A percentile compares a stretch with the other conserved stretches of the same genome.
These are phyloP conservation scores for Tineola bisselliella DNA, from an alignment of 2,888 invertebrate species.

Conservation along the genomic window DNA sequence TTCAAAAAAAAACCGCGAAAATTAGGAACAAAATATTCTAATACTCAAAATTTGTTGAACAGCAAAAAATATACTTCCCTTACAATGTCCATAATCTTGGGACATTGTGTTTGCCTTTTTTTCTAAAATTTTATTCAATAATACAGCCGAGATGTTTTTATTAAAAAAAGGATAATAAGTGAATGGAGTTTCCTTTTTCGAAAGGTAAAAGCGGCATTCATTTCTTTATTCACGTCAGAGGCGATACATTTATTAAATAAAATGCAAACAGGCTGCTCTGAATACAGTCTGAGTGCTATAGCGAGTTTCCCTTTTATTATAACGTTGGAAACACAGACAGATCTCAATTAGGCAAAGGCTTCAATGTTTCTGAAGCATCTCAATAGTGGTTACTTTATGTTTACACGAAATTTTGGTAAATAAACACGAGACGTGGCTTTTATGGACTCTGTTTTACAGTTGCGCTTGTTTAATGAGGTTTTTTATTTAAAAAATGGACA, in stretches of 20 bases:
- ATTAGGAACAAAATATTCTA: no score
- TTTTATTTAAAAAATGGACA: not conserved
- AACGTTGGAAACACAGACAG: constrained; percentile 21
- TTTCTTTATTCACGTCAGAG: constrained; percentile 15
- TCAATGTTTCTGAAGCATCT: not conserved
- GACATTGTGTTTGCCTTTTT: no score
- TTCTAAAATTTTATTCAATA: not conserved
- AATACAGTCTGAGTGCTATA: constrained; percentile 47
- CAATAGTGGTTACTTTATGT: not conserved
- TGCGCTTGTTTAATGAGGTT: not conserved
- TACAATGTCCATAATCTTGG: no score
- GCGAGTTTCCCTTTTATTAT: constrained; percentile 9
- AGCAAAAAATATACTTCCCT: no score
- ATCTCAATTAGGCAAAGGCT: constrained; percentile 30
- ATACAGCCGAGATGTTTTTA: constrained; percentile 28
- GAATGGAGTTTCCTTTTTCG: constrained; percentile 30
- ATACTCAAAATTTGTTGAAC: no score
- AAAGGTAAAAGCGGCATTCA: constrained; percentile 58
- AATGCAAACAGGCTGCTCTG: constrained; percentile 43
- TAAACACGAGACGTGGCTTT: not conserved
- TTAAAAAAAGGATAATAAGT: constrained; percentile 29
- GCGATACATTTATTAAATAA: constrained; percentile 61
- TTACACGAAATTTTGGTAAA: not conserved
- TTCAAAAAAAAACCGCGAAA: no score
- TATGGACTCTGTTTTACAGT: not conserved